Evolutionary conservation across 2,888 invertebrate species (phyloP).

Genomic region (Sarcophaga variegata): DNA sequence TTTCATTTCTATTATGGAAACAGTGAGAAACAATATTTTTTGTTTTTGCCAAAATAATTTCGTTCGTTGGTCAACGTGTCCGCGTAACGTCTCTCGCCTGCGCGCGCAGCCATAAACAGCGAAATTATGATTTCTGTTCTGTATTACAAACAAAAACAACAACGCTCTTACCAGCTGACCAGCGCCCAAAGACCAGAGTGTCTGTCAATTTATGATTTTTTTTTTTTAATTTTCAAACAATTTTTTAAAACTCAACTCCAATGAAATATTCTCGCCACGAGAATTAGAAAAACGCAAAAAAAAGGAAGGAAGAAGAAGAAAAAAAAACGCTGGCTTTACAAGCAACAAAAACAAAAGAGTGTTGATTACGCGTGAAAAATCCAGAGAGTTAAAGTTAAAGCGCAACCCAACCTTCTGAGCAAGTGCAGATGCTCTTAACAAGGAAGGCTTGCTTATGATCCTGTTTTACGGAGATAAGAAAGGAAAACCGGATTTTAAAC

Average conservation of each 20-base stretch:
- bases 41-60: constrained; percentile 73
- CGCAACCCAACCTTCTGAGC: background rate
- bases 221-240: constrained; percentile 7
- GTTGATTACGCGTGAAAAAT: constrained; percentile 35
- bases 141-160: constrained; percentile 44
- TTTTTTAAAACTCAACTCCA: constrained; percentile 25
- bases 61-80: constrained; percentile 37
- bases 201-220: constrained; percentile 57
- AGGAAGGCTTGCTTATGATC: background rate
- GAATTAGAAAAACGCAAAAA: constrained; percentile 11
- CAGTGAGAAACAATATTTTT: constrained; percentile 74
- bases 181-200: constrained; percentile 51
- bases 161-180: constrained; percentile 62
- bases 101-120: constrained; percentile 57
- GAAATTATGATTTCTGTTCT: constrained; percentile 69
- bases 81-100: constrained; percentile 42
- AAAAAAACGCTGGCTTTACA: constrained; percentile 56
- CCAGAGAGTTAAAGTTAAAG: constrained; percentile 36
- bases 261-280: constrained; percentile 26
- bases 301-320: background rate
- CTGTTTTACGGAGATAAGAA: background rate
- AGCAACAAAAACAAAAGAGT: constrained; percentile 40
- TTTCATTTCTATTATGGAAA: constrained; percentile 72
- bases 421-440: background rate
- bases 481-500: background rate